phyloP scores from a whole-genome alignment of 2,113 vertebrate genomes.

The Gila orcuttii region DNA sequence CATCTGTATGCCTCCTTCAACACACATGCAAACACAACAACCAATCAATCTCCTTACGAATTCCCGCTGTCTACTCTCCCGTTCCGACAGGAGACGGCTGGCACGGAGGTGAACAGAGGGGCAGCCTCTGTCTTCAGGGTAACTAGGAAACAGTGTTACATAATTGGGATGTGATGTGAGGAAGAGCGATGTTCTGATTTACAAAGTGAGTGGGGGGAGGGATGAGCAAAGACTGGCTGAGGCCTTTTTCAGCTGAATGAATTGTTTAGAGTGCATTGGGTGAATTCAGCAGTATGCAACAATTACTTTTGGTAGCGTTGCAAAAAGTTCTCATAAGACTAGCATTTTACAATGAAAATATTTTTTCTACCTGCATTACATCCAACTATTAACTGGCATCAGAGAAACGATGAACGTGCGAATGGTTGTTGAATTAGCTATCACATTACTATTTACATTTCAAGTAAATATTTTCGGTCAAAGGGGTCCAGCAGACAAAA shows the following conservation, averaged over 20 bases:
- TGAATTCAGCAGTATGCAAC: background rate
- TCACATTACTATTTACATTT: background rate
- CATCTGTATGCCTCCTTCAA: constrained; percentile 1
- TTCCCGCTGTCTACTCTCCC: background rate
- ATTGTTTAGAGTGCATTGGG: background rate
- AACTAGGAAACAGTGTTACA: constrained; percentile 35
- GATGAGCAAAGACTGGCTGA: background rate
- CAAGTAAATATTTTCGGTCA: background rate
- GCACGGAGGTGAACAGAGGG: background rate
- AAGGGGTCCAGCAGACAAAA: background rate
- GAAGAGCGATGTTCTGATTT: constrained; percentile 12
- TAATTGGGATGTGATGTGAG: constrained; percentile 23
- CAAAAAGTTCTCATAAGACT: too few species aligned
- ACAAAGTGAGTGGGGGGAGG: background rate
- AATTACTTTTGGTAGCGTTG: background rate
- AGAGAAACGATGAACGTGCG: background rate
- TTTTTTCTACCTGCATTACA: too few species aligned
- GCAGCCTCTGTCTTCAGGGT: constrained; percentile 15
- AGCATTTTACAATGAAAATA: too few species aligned
- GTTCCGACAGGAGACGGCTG: constrained; percentile 16
- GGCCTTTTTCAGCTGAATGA: background rate
- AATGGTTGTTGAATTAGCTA: background rate
- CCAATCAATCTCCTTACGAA: background rate
- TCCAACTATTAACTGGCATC: background rate
- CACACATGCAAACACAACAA: background rate